Percentiles rank a stretch among this genome's conserved stretches.
Evolutionary conservation across 92 coral and sea anemone species (phyloP).

Genomic region (Phenganax marumi): DNA sequence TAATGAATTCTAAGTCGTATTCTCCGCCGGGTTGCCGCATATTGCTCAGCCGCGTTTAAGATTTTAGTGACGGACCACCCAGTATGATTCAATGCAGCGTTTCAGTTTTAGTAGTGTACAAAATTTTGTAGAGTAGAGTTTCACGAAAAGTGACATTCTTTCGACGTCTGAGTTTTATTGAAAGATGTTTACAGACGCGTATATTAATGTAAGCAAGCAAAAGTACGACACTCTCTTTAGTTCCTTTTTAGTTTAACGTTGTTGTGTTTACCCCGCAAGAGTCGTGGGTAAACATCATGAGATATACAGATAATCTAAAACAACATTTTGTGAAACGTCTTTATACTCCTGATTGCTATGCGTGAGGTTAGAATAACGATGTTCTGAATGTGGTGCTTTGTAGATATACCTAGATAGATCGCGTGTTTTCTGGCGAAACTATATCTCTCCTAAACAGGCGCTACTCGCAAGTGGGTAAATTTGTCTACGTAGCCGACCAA

Average conservation of each 20-base stretch:
- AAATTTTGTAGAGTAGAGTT: not conserved
- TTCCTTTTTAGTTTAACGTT: constrained; percentile 2
- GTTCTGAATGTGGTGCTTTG: not conserved
- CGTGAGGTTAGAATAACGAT: constrained; percentile 41
- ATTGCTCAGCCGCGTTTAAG: not conserved
- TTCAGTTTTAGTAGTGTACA: not conserved
- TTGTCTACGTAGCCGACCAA: constrained; percentile 1
- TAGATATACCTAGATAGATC: not conserved
- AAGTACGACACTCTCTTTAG: constrained; percentile 23
- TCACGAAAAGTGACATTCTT: not conserved
- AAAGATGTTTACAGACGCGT: not conserved
- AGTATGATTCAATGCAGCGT: not conserved
- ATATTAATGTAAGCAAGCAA: not conserved
- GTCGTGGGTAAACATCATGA: constrained; percentile 29
- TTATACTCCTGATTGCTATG: constrained; percentile 7
- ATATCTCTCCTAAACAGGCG: not conserved
- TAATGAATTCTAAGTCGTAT: not conserved
- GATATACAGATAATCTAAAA: constrained; percentile 45
- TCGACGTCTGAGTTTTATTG: not conserved
- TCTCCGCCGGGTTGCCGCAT: constrained; percentile 1
- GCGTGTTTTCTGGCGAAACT: not conserved
- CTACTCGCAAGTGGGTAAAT: not conserved
- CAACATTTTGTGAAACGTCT: constrained; percentile 19
- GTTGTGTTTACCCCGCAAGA: constrained; percentile 42
- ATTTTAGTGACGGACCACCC: constrained; percentile 34